Conservation (phyloP, 2,797 vertebrate genomes). For the Cirrhinus mrigala region DNA sequence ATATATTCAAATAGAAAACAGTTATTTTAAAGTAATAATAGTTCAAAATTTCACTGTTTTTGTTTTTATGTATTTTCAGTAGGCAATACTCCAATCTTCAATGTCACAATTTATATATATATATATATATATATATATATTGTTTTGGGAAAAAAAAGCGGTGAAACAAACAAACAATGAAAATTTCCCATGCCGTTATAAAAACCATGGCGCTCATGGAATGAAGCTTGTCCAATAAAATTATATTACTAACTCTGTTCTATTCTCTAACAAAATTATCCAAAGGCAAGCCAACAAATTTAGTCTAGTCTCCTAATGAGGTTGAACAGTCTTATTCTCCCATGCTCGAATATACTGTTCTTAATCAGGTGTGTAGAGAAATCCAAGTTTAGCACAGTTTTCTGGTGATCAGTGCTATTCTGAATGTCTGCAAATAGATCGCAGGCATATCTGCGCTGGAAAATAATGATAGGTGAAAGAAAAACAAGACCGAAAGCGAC, state of each 20-base stretch:
- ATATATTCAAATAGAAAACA: no score
- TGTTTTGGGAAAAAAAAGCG: no score
- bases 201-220: neutral
- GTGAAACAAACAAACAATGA: neutral
- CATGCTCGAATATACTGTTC: conserved; percentile 4
- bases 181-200: neutral
- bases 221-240: neutral
- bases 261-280: neutral
- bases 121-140: no score
- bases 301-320: neutral
- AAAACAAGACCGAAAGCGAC: neutral
- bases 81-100: no score
- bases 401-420: conserved; percentile 11
- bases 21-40: no score
- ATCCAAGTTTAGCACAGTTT: neutral
- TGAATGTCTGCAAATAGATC: conserved; percentile 28
- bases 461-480: conserved; percentile 33
- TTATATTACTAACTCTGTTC: neutral
- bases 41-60: no score
- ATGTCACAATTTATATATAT: no score
- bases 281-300: neutral
- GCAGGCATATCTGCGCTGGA: conserved; percentile 1
- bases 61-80: no score
- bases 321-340: neutral
- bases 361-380: conserved; percentile 13